phyloP scores from a whole-genome alignment of 2,888 invertebrate species.

The Adelognathus sp. region DNA sequence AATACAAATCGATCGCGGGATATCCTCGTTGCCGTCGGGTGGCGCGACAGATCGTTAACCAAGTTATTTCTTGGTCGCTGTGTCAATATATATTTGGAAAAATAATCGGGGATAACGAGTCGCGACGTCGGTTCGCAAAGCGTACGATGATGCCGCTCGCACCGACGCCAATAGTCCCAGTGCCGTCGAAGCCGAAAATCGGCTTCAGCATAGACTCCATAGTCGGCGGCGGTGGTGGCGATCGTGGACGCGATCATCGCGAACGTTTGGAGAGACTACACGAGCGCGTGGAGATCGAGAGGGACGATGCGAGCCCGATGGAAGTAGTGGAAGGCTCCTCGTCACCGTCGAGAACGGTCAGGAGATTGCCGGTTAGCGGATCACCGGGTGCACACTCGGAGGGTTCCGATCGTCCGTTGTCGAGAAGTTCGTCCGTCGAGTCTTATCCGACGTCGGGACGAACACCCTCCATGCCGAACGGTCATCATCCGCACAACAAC shows the following conservation, averaged over 20 bases:
- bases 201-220: constrained; percentile 98
- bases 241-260: constrained; percentile 51
- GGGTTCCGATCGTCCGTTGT: constrained; percentile 80
- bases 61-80: too few species aligned
- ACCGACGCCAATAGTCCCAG: constrained; percentile 95
- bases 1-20: not conserved
- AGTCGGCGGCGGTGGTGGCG: constrained; percentile 85
- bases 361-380: constrained; percentile 67
- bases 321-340: constrained; percentile 77
- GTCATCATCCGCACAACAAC: constrained; percentile 66
- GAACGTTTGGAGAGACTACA: constrained; percentile 69
- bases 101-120: too few species aligned
- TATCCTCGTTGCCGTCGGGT: constrained; percentile 18
- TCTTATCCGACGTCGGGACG: constrained; percentile 76
- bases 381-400: constrained; percentile 83
- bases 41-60: not conserved
- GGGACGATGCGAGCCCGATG: constrained; percentile 74
- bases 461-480: constrained; percentile 82
- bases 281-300: constrained; percentile 74
- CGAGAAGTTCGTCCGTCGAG: constrained; percentile 78
- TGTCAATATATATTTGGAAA: too few species aligned
- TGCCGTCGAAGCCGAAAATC: constrained; percentile 96
- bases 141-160: constrained; percentile 96
- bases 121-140: constrained; percentile 60
- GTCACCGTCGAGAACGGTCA: constrained; percentile 74